phyloP scores from a whole-genome alignment of 2,113 vertebrate genomes.

The Hippolais icterina region DNA sequence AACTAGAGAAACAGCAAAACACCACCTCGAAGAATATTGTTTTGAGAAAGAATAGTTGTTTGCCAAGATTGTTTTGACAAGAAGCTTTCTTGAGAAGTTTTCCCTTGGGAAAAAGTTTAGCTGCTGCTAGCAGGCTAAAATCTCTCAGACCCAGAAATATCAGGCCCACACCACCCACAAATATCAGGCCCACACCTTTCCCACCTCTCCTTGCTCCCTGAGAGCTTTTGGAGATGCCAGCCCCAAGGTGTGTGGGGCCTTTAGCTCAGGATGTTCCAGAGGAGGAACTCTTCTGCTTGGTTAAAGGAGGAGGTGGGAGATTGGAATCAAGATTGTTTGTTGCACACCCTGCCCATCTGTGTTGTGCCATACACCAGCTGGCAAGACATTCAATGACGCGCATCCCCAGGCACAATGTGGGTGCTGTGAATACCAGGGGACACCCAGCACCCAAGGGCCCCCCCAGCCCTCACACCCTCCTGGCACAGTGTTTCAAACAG shows the following conservation, averaged over 20 bases:
- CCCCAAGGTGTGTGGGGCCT: background rate
- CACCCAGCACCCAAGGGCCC: background rate
- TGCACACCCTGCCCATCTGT: background rate
- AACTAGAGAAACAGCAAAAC: too few species aligned
- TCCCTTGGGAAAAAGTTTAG: too few species aligned
- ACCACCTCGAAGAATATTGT: too few species aligned
- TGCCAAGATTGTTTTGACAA: too few species aligned
- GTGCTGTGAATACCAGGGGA: background rate
- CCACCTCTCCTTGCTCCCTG: background rate
- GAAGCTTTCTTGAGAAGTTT: too few species aligned
- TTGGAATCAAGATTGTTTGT: background rate
- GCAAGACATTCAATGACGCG: background rate
- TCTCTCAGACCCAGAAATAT: too few species aligned
- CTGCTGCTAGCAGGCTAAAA: too few species aligned
- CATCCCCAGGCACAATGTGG: rapidly evolving
- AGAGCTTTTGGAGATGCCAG: background rate
- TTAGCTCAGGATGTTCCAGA: background rate
- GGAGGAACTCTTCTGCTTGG: background rate
- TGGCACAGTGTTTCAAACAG: background rate
- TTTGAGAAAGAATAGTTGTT: too few species aligned
- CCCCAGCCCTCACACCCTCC: background rate
- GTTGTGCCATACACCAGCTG: rapidly evolving
- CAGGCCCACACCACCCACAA: too few species aligned
- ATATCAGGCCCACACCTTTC: background rate
- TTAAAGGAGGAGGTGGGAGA: background rate